Conservation (phyloP, 1,140 invertebrate genomes). For the Scylla paramamosain region DNA sequence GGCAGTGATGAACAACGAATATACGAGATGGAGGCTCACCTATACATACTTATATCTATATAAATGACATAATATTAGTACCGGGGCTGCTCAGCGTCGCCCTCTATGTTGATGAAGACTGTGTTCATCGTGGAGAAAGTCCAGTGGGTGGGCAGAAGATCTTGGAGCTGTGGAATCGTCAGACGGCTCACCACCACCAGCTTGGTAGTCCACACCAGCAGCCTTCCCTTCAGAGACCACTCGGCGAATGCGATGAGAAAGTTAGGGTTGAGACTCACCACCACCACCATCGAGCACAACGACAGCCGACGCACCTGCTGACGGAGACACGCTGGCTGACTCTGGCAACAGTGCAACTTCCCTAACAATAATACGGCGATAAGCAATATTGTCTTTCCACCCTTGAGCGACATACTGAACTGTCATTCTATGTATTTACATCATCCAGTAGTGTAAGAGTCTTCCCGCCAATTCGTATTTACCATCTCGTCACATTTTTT, state of each 20-base stretch:
- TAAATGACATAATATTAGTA: background rate
- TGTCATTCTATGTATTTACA: no score
- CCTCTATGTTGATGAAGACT: conserved; percentile 36
- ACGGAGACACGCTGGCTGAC: background rate
- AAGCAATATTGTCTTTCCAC: no score
- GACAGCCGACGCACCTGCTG: conserved; percentile 29
- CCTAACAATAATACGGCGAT: background rate
- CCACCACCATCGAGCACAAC: conserved; percentile 35
- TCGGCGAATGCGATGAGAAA: conserved; percentile 56
- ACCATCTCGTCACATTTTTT: no score
- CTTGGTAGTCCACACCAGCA: conserved; percentile 51
- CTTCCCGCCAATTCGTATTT: no score
- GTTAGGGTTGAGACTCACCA: conserved; percentile 4
- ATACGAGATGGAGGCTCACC: no score
- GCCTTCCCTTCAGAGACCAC: conserved; percentile 34
- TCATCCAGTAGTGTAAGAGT: no score
- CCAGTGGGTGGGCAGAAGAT: conserved; percentile 32
- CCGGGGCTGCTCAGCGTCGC: background rate
- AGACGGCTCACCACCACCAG: conserved; percentile 46
- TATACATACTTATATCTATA: background rate
- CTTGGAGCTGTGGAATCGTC: background rate
- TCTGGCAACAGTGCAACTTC: background rate
- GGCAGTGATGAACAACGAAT: no score
- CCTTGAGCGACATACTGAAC: no score
- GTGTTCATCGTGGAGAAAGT: conserved; percentile 58